A percentile compares a stretch with the other conserved stretches of the same genome.
phyloP scores from a whole-genome alignment of 2,888 invertebrate genomes.

The Agrochola macilenta region DNA sequence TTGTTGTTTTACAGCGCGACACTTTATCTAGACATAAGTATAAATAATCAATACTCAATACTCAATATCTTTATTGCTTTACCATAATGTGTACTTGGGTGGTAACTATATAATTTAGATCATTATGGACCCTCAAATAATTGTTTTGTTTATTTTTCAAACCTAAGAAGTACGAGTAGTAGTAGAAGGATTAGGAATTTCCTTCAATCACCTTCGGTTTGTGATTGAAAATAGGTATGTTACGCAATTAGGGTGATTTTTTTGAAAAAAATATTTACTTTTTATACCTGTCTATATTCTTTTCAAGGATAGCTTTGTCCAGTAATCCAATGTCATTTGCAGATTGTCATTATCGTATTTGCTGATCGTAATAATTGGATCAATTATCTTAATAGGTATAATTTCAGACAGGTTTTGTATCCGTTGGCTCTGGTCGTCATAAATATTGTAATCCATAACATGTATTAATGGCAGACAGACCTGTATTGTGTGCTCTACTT shows the following conservation, averaged over 20 bases:
- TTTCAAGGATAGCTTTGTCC: background rate
- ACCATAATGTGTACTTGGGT: too few species aligned
- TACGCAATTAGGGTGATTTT: background rate
- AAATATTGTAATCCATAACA: background rate
- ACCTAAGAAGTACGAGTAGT: background rate
- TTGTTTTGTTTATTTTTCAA: background rate
- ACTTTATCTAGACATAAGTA: too few species aligned
- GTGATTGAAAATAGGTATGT: background rate
- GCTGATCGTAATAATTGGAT: conserved; percentile 13
- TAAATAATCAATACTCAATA: too few species aligned
- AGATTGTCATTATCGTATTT: conserved; percentile 7
- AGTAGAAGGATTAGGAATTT: too few species aligned
- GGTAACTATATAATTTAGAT: too few species aligned
- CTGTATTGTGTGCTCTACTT: background rate
- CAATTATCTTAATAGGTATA: conserved; percentile 13
- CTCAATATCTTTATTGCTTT: too few species aligned
- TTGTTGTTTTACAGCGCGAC: too few species aligned
- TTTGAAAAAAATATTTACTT: background rate
- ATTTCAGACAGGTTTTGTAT: background rate
- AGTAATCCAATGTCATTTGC: background rate
- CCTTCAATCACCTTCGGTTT: background rate
- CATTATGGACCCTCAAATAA: too few species aligned
- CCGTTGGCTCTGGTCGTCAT: conserved; percentile 4
- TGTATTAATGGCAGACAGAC: background rate
- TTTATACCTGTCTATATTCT: background rate